Base-by-base conservation (phyloP, 2,888 invertebrate species). In the Palloptera scutellata region DNA sequence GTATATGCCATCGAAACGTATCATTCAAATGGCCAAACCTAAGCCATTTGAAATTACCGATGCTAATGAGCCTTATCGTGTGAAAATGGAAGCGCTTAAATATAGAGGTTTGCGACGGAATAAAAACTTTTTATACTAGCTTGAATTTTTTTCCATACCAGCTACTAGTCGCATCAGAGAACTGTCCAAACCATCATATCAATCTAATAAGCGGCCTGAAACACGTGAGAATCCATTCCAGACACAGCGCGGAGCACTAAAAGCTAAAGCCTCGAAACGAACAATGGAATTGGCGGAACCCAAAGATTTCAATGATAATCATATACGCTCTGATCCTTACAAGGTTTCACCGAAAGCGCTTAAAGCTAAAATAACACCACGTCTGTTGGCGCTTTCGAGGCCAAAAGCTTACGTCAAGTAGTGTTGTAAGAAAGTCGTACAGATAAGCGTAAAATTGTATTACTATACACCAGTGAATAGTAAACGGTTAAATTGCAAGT, bases 171-270 rank as follows among this genome's bases (percentile, higher is more conserved):
- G 75, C 19, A 72, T 74, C 42, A 54, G 64, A 10, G 30, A 61
- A 51, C 54, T 75, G 57, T 41, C 40, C 5, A 64, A 65, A 61
- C 30, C 55, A 40, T n/a, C 45, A 30, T 45, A 42, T 45, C 45
- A 55, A 4, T 19, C 11, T 20, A n/a, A 57, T 19, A 19, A 66
- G 30, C 60, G 60, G 40, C 54, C 79, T 13, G 87, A 87, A 65
- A 72, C 85, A 4, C 87, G 86, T 72, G 86, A 85, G 45, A 85
- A 87, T 79, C 85, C 87, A 0, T 88, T 86, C 72, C 77, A 79
- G 3, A 85, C 88, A 17, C 81, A 85, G 1, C 83, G 83, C 12
- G 85, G 83, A 64, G 88, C 88, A 0, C 74, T 86, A 6, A 86
- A 83, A 72, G 86, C 85, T 59, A 82, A 82, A 70, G 70, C 84